Conservation (phyloP, 2,113 vertebrate genomes). For the Nipponia nippon region DNA sequence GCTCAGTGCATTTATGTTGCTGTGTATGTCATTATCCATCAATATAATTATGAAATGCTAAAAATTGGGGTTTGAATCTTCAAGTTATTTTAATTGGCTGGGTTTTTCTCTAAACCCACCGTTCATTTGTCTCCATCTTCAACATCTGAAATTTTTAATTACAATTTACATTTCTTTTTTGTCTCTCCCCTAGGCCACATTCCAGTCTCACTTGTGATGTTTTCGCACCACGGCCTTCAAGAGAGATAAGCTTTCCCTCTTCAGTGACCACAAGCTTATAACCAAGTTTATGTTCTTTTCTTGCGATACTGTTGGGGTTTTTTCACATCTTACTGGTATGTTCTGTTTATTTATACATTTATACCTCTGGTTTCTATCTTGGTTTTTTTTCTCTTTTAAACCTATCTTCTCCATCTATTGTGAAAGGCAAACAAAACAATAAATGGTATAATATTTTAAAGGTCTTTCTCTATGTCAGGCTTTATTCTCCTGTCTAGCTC, state of each 20-base stretch:
- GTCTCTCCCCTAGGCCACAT: not conserved
- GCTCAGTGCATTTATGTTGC: conserved; percentile 44
- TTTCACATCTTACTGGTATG: not conserved
- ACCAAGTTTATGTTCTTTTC: not conserved
- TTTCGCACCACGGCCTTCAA: not conserved
- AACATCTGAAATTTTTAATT: not conserved
- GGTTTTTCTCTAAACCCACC: not conserved
- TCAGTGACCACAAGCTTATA: not conserved
- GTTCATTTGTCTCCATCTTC: not conserved
- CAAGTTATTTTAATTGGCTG: conserved; percentile 27
- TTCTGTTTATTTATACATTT: not conserved
- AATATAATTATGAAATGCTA: conserved; percentile 44
- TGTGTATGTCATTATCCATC: conserved; percentile 52
- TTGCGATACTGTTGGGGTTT: fast-evolving
- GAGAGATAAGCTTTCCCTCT: not conserved
- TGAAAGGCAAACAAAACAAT: not conserved
- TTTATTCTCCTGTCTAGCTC: not conserved
- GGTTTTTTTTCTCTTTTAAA: not conserved
- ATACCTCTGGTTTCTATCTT: fast-evolving
- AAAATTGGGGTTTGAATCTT: conserved; percentile 24
- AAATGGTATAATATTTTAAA: not conserved
- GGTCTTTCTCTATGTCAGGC: not conserved
- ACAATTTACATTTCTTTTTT: not conserved
- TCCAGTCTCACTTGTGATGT: not conserved
- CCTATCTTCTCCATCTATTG: not conserved